phyloP scores from a whole-genome alignment of 2,113 vertebrate species.

The Phoxinus phoxinus region DNA sequence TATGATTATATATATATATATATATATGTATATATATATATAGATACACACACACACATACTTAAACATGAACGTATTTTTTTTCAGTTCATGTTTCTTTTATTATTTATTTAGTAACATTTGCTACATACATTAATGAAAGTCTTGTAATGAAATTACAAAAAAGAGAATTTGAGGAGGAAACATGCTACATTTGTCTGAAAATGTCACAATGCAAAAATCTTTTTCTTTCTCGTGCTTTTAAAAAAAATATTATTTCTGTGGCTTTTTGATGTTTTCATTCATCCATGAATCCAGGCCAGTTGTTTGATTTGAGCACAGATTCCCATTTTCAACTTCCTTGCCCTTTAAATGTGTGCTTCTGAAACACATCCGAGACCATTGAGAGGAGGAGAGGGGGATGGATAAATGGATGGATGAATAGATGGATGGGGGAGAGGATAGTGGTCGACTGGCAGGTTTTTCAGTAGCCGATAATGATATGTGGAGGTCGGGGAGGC shows the following conservation, averaged over 20 bases:
- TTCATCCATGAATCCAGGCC: background rate
- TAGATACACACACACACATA: too few species aligned
- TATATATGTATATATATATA: too few species aligned
- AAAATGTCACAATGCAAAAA: background rate
- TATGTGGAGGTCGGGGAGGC: background rate
- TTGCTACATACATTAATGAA: background rate
- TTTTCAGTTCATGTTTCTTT: background rate
- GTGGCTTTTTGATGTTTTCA: background rate
- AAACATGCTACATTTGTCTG: background rate
- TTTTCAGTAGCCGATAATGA: background rate
- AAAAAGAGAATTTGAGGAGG: background rate
- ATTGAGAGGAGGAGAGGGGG: slow-evolving; percentile 37
- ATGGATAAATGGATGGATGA: background rate
- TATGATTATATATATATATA: too few species aligned
- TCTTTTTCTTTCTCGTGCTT: background rate
- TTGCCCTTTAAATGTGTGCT: slow-evolving; percentile 42
- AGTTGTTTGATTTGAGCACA: background rate
- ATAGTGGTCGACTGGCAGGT: background rate
- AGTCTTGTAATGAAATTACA: background rate
- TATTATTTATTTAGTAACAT: background rate
- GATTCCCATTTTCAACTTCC: slow-evolving; percentile 43
- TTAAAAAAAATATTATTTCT: background rate
- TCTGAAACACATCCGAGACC: slow-evolving; percentile 39
- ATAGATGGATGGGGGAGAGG: background rate
- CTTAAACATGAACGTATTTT: background rate